Evolutionary conservation across 2,888 invertebrate genomes (phyloP), one percentile per base, ranked within the genome.

Genomic region (Parapristionchus giblindavisi): DNA sequence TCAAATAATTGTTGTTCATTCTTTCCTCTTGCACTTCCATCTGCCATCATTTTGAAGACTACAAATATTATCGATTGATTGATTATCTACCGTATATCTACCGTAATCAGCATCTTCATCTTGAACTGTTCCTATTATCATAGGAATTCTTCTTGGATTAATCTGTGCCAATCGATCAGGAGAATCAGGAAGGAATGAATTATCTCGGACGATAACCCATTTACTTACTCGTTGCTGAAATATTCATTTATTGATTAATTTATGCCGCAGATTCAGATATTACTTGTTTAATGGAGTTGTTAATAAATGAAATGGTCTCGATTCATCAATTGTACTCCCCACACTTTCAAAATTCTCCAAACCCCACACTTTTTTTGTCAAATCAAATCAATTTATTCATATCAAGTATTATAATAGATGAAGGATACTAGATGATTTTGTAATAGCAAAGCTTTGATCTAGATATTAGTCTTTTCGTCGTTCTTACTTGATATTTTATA

Each of bases 41-140:
- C 61, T 27, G 73, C 73, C 17, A 73, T 17, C 61, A 60, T 61
- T 1, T 38, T 32, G 61, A 73, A 73, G 32, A 51, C 73, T 73
- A 58, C 3, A 56, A 71, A 4, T 2, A 17, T 36, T 14, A 24
- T 0, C n/a, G 27, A 29, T 32, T n/a, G 40, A 54, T 48, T 29
- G 6, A 40, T 14, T 51, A 6, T 36, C 24, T 2, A 11, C 8
- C 29, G 27, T 29, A 48, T 43, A 3, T n/a, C 34, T 75, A 80
- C 80, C 79, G 71, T 83, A 83, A 70, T 82, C 82, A 2, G 82
- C 83, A 36, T 82, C 82, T 56, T 84, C 84, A 65, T 84, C 84
- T 54, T 83, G 83, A 3, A 83, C 83, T 1, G 83, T 84, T 3
- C 84, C 84, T 24, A 84, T 82, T 14, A 84, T 82, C 68, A 84